Percentiles rank a stretch among this genome's conserved stretches.
Evolutionary conservation across 2,888 invertebrate genomes (phyloP).

Genomic region (Eustalomyia histrio): DNA sequence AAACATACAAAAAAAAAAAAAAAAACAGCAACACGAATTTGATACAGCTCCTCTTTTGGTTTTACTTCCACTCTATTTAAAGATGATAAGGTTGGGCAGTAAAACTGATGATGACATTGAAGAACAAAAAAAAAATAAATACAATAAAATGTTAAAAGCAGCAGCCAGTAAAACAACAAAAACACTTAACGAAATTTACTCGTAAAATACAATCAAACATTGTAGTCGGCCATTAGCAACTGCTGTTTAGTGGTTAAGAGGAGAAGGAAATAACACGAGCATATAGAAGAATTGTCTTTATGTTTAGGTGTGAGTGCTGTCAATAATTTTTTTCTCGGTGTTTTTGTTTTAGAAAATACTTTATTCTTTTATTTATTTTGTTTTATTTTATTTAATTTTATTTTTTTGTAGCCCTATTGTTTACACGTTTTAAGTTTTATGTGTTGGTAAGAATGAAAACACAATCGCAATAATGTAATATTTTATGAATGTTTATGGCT

Average conservation of each 20-base stretch:
- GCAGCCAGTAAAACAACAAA: not conserved
- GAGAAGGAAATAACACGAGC: not conserved
- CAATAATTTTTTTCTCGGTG: not conserved
- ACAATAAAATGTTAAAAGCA: not conserved
- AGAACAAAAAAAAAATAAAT: not conserved
- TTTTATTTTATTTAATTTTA: too few relatives aligned
- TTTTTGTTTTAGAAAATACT: conserved; percentile 7
- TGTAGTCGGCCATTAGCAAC: not conserved
- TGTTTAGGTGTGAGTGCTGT: not conserved
- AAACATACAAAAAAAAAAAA: too few relatives aligned
- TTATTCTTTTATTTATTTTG: not conserved
- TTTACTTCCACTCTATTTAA: not conserved
- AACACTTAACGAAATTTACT: conserved; percentile 65
- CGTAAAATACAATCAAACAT: conserved; percentile 72
- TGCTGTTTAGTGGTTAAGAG: not conserved
- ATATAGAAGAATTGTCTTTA: not conserved
- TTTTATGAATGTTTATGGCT: conserved; percentile 61
- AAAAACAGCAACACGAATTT: conserved; percentile 4
- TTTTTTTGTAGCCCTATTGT: not conserved
- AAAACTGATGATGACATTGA: conserved; percentile 9
- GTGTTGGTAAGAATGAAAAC: conserved; percentile 16
- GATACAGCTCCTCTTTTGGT: not conserved
- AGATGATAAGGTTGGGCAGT: not conserved
- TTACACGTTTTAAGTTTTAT: conserved; percentile 24
- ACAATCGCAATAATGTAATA: conserved; percentile 39